Evolutionary conservation across 2,797 vertebrate species (phyloP), one percentile per base, ranked within the genome.

Genomic region (Sebastes vulpes): DNA sequence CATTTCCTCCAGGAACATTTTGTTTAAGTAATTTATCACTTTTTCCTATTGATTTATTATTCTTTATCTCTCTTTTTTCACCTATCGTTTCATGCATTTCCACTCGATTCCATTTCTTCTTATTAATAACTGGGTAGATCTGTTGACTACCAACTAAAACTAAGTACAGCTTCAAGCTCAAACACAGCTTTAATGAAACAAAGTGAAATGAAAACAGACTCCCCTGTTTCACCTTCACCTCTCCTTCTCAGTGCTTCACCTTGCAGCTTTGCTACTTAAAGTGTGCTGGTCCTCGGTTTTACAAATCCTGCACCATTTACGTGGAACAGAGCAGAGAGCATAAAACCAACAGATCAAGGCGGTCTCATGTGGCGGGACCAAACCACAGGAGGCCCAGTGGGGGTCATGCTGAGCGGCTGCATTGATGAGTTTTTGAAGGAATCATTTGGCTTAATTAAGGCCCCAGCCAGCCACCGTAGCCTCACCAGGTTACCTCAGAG

Each of bases 341-440:
- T 32, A 71, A 79, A 75, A 79, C 48, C 60, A 35, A 42, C 79
- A 65, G 64, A 79, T 83, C 35, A 64, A 64, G 50, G 59, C 11
- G 29, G 68, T 35, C 73, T 72, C 74, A 57, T 58, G 60, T 75
- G 75, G 65, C 0, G 5, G n/a, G 20, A 63, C 48, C 59, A 26
- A 59, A 38, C 77, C 31, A 1, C 73, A 38, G 71, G 82, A 38
- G 78, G 56, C 63, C 56, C 56, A n/a, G 35, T 16, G 67, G 26
- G 81, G 75, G 79, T 82, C 71, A 77, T 21, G 75, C 72, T 54
- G 71, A 80, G 81, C 5, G 46, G 74, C 69, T 76, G 65, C 71
- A 65, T 79, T 92, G 88, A 93, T 90, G 70, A 86, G 81, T 63
- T 77, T 91, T 75, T 87, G 29, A 89, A 87, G 77, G 60, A 63